phyloP scores from a whole-genome alignment of 2,888 invertebrate genomes.

The Cerastis leucographa region DNA sequence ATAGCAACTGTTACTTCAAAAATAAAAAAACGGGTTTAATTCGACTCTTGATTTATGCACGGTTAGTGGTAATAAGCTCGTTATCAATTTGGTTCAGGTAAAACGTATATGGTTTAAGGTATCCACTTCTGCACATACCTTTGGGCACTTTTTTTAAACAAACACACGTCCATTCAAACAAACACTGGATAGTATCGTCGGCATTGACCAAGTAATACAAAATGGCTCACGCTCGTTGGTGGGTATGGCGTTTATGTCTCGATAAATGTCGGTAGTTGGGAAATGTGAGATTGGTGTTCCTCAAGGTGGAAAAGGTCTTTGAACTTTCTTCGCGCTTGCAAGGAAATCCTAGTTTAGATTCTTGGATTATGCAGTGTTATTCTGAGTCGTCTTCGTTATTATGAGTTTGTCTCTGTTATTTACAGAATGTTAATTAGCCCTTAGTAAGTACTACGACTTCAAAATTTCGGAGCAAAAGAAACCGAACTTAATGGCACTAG shows the following conservation, averaged over 20 bases:
- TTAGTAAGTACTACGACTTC: not conserved
- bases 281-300: constrained; percentile 36
- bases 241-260: constrained; percentile 26
- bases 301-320: not conserved
- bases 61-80: not conserved
- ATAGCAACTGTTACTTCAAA: not conserved
- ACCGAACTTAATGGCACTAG: not conserved
- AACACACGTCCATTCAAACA: not conserved
- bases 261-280: constrained; percentile 46
- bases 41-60: not conserved
- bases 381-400: too few species aligned
- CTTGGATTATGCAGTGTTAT: not conserved
- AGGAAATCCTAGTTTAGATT: not conserved
- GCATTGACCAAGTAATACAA: constrained; percentile 19
- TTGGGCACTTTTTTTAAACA: not conserved
- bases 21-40: not conserved
- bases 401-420: not conserved
- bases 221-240: constrained; percentile 13
- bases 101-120: too few species aligned
- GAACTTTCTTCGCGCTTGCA: not conserved
- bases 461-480: not conserved
- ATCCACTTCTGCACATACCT: not conserved
- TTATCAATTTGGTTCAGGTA: not conserved
- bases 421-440: not conserved
- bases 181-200: not conserved